Evolutionary conservation across 2,113 vertebrate species (phyloP).

Genomic region (Setophaga kirtlandii): DNA sequence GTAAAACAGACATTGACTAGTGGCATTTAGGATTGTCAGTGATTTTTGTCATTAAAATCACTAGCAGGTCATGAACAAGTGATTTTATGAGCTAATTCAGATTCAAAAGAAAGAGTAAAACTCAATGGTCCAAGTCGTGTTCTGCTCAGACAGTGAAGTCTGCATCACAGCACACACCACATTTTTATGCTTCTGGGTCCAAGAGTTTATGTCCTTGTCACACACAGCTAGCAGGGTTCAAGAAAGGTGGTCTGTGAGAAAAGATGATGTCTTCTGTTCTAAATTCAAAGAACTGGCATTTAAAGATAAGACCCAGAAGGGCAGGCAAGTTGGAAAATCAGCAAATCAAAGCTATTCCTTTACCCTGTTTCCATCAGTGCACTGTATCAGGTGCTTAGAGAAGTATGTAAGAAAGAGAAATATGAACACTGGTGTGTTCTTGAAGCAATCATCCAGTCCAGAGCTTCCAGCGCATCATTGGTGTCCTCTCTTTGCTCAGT

Average conservation of each 20-base stretch:
- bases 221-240: fast-evolving
- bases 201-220: neutral
- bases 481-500: neutral
- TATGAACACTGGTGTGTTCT: neutral
- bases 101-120: neutral
- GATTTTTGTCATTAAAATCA: neutral
- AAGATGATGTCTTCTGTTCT: neutral
- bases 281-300: neutral
- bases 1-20: neutral
- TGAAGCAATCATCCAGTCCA: neutral
- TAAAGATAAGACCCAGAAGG: neutral
- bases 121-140: neutral
- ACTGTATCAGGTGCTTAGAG: neutral
- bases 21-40: neutral
- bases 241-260: neutral
- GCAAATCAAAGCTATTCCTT: neutral
- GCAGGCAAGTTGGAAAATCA: neutral
- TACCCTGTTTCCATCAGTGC: neutral
- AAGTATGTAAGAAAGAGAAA: neutral
- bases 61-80: neutral
- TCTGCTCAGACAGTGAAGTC: neutral
- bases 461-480: neutral
- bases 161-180: neutral
- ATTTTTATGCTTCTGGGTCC: neutral
- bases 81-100: neutral